Evolutionary conservation across 2,113 vertebrate species (phyloP).

Genomic region (Chaetops frenatus): DNA sequence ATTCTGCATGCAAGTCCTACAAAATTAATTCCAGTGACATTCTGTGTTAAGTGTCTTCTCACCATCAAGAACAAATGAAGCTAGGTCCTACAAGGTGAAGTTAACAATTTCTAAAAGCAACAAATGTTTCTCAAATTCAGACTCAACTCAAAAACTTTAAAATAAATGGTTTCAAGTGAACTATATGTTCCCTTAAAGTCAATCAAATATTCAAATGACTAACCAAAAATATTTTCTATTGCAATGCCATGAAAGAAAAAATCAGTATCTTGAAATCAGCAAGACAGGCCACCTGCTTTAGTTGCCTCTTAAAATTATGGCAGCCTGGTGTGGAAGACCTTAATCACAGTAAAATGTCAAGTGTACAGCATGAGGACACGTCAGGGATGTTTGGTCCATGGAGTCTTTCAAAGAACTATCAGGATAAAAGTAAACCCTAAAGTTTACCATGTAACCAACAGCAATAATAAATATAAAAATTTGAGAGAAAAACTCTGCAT

Average conservation of each 20-base stretch:
- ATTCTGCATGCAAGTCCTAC: background rate
- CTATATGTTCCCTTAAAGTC: background rate
- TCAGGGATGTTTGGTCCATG: background rate
- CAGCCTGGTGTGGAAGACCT: background rate
- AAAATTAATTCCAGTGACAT: background rate
- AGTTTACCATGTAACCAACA: background rate
- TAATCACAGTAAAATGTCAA: background rate
- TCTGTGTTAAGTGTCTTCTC: background rate
- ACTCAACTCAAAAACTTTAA: background rate
- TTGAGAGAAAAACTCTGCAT: background rate
- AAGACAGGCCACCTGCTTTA: background rate
- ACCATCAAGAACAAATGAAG: background rate
- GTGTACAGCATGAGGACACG: background rate
- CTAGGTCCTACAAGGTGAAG: background rate
- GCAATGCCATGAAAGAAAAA: background rate
- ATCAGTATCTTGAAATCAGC: background rate
- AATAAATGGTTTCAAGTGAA: background rate
- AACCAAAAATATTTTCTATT: background rate
- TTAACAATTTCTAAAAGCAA: background rate
- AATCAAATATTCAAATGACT: background rate
- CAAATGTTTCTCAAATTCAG: background rate
- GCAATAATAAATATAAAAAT: background rate
- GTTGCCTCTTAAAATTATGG: background rate
- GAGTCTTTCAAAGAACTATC: background rate
- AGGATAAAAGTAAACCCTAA: background rate